Conservation (phyloP, 2,797 vertebrate genomes). For the Hoplostethus atlanticus region DNA sequence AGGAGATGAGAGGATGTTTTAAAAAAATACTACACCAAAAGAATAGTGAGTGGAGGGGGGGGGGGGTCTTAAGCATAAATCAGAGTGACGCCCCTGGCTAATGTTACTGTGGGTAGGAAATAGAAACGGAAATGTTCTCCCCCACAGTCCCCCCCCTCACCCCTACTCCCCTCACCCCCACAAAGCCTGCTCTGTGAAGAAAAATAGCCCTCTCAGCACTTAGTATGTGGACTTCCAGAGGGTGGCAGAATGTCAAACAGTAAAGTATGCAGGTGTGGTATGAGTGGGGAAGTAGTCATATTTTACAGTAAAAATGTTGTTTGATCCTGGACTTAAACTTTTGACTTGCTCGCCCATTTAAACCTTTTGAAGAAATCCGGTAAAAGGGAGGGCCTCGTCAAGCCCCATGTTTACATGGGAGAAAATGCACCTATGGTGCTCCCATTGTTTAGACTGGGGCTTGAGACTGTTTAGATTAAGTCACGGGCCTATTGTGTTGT, state of each 20-base stretch:
- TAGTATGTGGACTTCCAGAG: slow-evolving; percentile 28
- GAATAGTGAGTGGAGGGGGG: slow-evolving; percentile 17
- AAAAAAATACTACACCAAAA: slow-evolving; percentile 44
- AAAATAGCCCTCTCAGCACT: slow-evolving; percentile 63
- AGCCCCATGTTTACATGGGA: slow-evolving; percentile 48
- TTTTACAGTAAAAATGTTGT: slow-evolving; percentile 18
- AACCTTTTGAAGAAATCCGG: slow-evolving; percentile 21
- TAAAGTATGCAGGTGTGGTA: slow-evolving; percentile 37
- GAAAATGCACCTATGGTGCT: slow-evolving; percentile 38
- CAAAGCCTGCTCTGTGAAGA: slow-evolving; percentile 66
- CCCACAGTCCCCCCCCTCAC: slow-evolving; percentile 21
- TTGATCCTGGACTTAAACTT: slow-evolving; percentile 6
- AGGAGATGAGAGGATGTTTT: slow-evolving; percentile 70
- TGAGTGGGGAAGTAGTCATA: slow-evolving; percentile 31
- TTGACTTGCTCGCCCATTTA: slow-evolving; percentile 28
- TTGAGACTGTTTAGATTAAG: slow-evolving; percentile 71
- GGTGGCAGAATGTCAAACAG: slow-evolving; percentile 37
- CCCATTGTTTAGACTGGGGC: slow-evolving; percentile 76
- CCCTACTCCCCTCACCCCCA: slow-evolving; percentile 51
- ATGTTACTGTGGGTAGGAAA: slow-evolving; percentile 67
- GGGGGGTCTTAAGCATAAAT: slow-evolving; percentile 57
- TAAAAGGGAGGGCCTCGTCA: slow-evolving; percentile 17
- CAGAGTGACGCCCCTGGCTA: slow-evolving; percentile 57
- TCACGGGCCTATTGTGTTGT: slow-evolving; percentile 74
- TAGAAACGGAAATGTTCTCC: slow-evolving; percentile 65